Evolutionary conservation across 2,797 vertebrate genomes (phyloP).

Genomic region (Anguilla anguilla): DNA sequence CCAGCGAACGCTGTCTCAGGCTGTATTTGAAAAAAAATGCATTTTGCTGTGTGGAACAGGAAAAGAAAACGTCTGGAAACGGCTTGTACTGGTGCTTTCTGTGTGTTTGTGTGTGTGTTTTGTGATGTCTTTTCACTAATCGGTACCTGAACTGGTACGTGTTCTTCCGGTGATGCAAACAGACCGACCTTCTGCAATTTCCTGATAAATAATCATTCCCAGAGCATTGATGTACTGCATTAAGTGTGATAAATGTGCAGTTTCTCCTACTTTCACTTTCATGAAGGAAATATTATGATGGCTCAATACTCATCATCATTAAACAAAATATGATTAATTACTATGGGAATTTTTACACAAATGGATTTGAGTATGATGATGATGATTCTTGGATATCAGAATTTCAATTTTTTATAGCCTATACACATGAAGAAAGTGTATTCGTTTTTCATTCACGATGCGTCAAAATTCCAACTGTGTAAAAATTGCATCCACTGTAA

Average conservation of each 20-base stretch:
- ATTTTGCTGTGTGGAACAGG: constrained; percentile 10
- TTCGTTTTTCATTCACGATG: neutral
- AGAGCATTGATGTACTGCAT: constrained; percentile 5
- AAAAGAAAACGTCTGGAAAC: constrained; percentile 12
- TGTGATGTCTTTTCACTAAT: constrained; percentile 29
- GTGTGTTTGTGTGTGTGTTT: constrained; percentile 24
- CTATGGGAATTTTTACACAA: neutral
- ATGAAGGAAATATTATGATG: constrained; percentile 24
- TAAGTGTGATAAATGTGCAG: constrained; percentile 35
- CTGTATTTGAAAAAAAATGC: constrained; percentile 32
- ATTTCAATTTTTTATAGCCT: neutral
- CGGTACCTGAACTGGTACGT: neutral
- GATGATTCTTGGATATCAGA: neutral
- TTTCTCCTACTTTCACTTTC: constrained; percentile 25
- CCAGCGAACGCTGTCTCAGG: constrained; percentile 20
- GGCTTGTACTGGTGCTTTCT: constrained; percentile 28
- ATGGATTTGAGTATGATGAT: neutral
- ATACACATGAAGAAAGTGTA: neutral
- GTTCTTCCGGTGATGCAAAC: constrained; percentile 12
- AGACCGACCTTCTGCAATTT: constrained; percentile 12
- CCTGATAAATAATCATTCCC: constrained; percentile 35
- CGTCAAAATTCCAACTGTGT: neutral
- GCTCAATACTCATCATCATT: constrained; percentile 20
- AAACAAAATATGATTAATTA: constrained; percentile 17
- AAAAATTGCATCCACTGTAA: neutral